Evolutionary conservation across 2,888 invertebrate species (phyloP), one percentile per base, ranked within the genome.

Genomic region (Cistogaster globosa): DNA sequence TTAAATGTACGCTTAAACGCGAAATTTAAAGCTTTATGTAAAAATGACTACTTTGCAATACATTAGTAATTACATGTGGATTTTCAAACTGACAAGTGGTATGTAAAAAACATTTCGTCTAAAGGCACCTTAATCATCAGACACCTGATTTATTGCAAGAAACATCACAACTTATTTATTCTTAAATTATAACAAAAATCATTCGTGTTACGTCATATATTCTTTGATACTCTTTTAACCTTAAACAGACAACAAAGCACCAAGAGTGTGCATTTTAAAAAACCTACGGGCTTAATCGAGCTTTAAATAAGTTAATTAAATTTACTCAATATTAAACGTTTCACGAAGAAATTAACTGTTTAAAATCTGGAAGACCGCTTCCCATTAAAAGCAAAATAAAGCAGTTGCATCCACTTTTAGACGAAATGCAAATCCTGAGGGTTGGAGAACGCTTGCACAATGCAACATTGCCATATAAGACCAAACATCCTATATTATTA

Each of bases 351-450:
- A 58, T 36, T 9, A 58, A 12, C 12, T 45, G 7, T 2, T 45
- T 14, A 45, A 45, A 45, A 16, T 16, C 18, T 58, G n/a, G 36
- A 58, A 58, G 36, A n/a, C 32, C 58, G n/a, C 8, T 58, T n/a
- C 32, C 36, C 32, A 58, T 32, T 8, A 58, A 58, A 36, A 36
- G 58, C 32, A 58, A 58, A 58, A 58, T 58, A 58, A 32, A n/a
- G 11, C 32, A 58, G 36, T 26, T 58, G 5, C 9, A 58, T 11
- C 58, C 36, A 32, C 36, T 58, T 58, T 58, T 58, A n/a, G 58
- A 58, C n/a, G 36, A 58, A 58, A 58, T 22, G 14, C 12, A 45
- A 45, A 36, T 58, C 32, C 36, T 36, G 32, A 58, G 32, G 11
- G 58, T 58, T 36, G 32, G 58, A 7, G 58, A 1, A 16, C 45